A percentile compares a stretch with the other conserved stretches of the same genome.
Conservation (phyloP, 2,888 invertebrate genomes). For the Rhimphoctona megacephalus region DNA sequence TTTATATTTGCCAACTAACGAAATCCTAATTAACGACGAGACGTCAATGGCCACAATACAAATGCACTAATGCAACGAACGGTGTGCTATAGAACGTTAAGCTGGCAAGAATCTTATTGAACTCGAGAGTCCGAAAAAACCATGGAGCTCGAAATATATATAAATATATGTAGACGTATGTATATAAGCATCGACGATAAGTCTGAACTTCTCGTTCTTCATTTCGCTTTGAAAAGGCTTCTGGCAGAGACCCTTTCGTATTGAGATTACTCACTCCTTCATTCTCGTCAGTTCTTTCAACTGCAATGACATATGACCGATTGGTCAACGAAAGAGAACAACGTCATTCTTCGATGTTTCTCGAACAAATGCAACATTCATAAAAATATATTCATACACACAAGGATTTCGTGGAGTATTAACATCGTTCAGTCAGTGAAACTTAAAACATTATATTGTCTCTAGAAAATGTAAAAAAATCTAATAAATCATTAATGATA, state of each 20-base stretch:
- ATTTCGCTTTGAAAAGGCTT: conserved; percentile 58
- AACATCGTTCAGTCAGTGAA: neutral
- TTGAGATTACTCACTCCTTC: conserved; percentile 61
- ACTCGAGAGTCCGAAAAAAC: conserved; percentile 34
- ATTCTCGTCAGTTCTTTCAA: conserved; percentile 52
- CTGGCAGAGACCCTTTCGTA: conserved; percentile 51
- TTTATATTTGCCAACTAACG: neutral
- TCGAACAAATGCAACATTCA: neutral
- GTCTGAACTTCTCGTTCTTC: conserved; percentile 47
- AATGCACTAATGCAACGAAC: conserved; percentile 37
- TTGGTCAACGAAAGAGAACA: conserved; percentile 45
- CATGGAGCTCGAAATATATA: conserved; percentile 14
- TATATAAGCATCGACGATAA: conserved; percentile 50
- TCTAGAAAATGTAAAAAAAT: neutral
- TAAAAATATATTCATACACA: neutral
- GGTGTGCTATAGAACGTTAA: conserved; percentile 33
- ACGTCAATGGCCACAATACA: conserved; percentile 10
- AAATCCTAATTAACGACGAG: conserved; percentile 48
- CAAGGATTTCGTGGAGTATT: neutral
- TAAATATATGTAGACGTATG: conserved; percentile 6
- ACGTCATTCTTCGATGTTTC: conserved; percentile 31
- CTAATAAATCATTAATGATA: neutral
- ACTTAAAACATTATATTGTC: neutral
- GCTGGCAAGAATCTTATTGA: conserved; percentile 56
- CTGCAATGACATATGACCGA: conserved; percentile 62